Evolutionary conservation across 2,888 invertebrate species (phyloP).

Genomic region (Tanypteryx hageni): DNA sequence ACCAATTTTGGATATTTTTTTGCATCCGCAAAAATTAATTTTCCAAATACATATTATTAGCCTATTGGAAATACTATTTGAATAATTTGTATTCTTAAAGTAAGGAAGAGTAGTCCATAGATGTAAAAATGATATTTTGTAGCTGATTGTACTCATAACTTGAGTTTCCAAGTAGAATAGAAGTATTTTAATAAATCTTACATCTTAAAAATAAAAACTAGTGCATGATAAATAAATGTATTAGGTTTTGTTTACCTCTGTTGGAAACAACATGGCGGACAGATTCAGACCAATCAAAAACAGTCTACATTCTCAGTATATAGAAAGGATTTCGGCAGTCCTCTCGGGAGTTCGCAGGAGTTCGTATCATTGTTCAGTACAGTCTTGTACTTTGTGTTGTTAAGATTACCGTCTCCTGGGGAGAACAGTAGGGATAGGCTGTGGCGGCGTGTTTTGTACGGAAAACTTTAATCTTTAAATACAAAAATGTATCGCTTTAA

Average conservation of each 20-base stretch:
- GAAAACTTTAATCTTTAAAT: background rate
- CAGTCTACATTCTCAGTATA: background rate
- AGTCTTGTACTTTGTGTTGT: background rate
- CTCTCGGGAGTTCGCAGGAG: background rate
- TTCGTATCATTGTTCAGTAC: conserved; percentile 21
- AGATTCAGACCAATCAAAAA: conserved; percentile 69
- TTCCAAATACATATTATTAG: too few relatives aligned
- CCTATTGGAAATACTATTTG: too few relatives aligned
- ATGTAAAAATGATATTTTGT: too few relatives aligned
- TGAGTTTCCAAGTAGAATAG: too few relatives aligned
- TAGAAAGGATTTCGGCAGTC: conserved; percentile 40
- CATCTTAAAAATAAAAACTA: too few relatives aligned
- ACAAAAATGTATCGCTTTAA: conserved; percentile 39
- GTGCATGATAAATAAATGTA: too few relatives aligned
- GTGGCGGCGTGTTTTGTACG: background rate
- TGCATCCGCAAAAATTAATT: too few relatives aligned
- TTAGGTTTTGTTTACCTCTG: conserved; percentile 67
- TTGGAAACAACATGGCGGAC: conserved; percentile 72
- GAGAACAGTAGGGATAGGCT: background rate
- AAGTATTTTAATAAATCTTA: too few relatives aligned
- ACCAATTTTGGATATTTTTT: too few relatives aligned
- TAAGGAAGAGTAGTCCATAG: too few relatives aligned
- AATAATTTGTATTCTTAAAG: too few relatives aligned
- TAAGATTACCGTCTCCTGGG: background rate
- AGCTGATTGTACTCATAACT: too few relatives aligned